Percentiles rank a stretch among this genome's conserved stretches.
These are phyloP conservation scores for Acanthoscelides obtectus DNA, from an alignment of 2,888 invertebrate genomes.

Conservation along the genomic window DNA sequence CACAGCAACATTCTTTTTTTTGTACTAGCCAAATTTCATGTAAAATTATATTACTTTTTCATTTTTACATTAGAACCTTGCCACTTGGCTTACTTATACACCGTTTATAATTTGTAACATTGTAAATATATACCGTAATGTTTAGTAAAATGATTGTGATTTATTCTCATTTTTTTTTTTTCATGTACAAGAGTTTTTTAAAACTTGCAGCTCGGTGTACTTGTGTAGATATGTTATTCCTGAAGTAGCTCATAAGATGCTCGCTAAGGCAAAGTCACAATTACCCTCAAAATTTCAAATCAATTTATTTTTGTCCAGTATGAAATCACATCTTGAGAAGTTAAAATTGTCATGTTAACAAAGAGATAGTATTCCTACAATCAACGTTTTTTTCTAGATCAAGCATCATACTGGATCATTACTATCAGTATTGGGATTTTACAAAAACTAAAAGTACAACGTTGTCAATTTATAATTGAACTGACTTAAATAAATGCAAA, in stretches of 20 bases:
- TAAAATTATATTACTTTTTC: too few relatives aligned
- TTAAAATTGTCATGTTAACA: too few relatives aligned
- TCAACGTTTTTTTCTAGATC: too few relatives aligned
- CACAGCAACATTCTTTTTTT: too few relatives aligned
- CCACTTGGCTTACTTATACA: slow-evolving; percentile 7
- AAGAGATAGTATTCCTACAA: too few relatives aligned
- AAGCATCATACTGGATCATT: not conserved
- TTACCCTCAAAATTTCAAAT: too few relatives aligned
- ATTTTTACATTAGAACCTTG: not conserved
- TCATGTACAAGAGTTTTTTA: not conserved
- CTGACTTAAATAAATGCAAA: slow-evolving; percentile 1
- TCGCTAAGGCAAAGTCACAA: too few relatives aligned
- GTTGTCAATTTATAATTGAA: slow-evolving; percentile 2
- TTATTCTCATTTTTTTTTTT: slow-evolving; percentile 11
- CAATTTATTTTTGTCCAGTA: too few relatives aligned
- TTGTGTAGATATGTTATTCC: not conserved
- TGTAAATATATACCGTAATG: slow-evolving; percentile 13
- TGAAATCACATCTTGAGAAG: too few relatives aligned
- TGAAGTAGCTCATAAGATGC: not conserved
- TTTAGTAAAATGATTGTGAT: slow-evolving; percentile 16
- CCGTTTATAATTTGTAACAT: slow-evolving; percentile 16
- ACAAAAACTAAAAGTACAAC: slow-evolving; percentile 3
- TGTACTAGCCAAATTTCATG: too few relatives aligned
- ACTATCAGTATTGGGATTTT: not conserved
- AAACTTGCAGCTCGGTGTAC: not conserved